Base-by-base conservation (phyloP, 2,113 vertebrate genomes). In the Struthio camelus region DNA sequence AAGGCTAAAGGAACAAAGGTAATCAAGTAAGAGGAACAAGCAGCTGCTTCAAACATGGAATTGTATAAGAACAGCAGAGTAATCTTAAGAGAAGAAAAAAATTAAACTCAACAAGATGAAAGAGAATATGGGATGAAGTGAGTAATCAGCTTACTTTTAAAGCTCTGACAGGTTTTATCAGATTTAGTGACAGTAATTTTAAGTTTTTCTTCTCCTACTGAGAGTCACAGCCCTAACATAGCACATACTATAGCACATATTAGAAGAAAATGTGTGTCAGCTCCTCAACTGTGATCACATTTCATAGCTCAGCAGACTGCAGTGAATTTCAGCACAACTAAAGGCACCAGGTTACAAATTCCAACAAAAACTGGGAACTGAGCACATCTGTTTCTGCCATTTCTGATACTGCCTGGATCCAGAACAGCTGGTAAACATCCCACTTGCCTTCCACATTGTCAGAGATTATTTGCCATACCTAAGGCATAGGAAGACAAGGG, bases 171-270 rank as follows among this genome's bases (percentile, higher is more conserved):
- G 46, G 30, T 82, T 94, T 96, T n/a, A 91, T 51, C 70, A 76
- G 70, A 61, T 89, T 67, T n/a, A 85, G 53, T 58, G 89, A 53
- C 25, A 2, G 0, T 14, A 11, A 56, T 2, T 25, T 42, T 27
- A 38, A 82, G 27, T 20, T 64, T n/a, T 76, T 69, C 51, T 51
- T 75, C 56, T 82, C 54, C 61, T 44, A 3, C 56, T 28, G 51
- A 28, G 87, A 85, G 51, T 19, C 0, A 0, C n/a, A 80, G 53
- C 9, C 14, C 34, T 22, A 8, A 15, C 0, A 2, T 0, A 59
- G 69, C 34, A 58, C 56, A 22, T 4, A n/a, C 54, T 0, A 2
- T 0, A 61, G 64, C 48, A 58, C 46, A 18, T 5, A 32, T 54
- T 44, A 69, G 44, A 53, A 79, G 65, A 34, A 44, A 85, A 70